A percentile compares a stretch with the other conserved stretches of the same genome.
phyloP scores from a whole-genome alignment of 2,797 vertebrate species.

The Nothura maculosa region DNA sequence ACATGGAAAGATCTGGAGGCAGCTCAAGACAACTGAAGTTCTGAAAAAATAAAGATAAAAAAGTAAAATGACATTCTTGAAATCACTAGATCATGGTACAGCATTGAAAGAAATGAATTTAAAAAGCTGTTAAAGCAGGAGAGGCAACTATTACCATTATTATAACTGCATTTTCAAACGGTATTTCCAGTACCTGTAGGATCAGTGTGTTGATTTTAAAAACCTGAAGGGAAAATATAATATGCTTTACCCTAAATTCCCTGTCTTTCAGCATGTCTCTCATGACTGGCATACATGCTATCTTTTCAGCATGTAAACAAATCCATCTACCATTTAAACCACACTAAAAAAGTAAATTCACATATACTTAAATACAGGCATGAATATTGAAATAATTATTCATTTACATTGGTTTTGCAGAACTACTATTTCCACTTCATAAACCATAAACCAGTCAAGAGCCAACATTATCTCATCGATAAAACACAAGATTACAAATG shows the following conservation, averaged over 20 bases:
- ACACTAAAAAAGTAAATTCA: background rate
- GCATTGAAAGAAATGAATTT: background rate
- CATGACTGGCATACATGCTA: background rate
- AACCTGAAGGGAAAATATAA: background rate
- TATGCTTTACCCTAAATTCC: background rate
- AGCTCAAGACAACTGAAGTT: background rate
- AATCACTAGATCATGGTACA: background rate
- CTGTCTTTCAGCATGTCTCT: background rate
- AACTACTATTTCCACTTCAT: background rate
- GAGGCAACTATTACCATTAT: background rate
- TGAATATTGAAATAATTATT: background rate
- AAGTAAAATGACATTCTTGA: background rate
- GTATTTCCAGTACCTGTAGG: accelerated
- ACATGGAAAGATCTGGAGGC: background rate
- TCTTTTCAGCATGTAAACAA: background rate
- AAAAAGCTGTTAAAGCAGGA: background rate
- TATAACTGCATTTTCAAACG: accelerated
- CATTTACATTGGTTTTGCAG: background rate
- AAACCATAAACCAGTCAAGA: background rate
- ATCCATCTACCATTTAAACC: background rate
- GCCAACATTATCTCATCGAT: background rate
- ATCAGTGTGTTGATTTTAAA: background rate
- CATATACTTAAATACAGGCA: background rate
- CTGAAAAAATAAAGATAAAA: too few relatives aligned
- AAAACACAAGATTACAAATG: background rate